Conservation (phyloP, 2,113 vertebrate species). For the Rhipidura dahli region DNA sequence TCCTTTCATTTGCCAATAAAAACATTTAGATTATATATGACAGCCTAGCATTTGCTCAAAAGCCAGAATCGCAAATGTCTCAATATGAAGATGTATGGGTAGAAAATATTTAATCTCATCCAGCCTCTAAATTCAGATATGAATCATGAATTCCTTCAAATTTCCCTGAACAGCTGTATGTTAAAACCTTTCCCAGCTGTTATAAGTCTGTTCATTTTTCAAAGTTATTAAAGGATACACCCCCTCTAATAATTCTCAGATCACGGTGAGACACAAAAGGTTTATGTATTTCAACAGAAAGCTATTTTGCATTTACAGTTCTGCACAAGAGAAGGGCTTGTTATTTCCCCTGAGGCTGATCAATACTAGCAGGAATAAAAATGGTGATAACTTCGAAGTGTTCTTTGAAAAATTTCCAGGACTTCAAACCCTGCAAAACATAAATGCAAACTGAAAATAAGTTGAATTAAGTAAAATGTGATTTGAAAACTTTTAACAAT, state of each 20-base stretch:
- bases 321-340: background rate
- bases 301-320: conserved; percentile 55
- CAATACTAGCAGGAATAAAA: conserved; percentile 40
- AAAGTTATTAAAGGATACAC: conserved; percentile 52
- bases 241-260: conserved; percentile 36
- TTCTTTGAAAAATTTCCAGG: conserved; percentile 36
- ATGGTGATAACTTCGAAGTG: background rate
- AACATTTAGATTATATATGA: background rate
- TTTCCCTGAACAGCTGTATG: conserved; percentile 27
- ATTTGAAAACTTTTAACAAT: background rate
- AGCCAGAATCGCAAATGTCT: background rate
- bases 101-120: conserved; percentile 39
- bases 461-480: background rate
- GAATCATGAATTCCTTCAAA: conserved; percentile 43
- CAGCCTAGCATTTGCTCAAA: background rate
- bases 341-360: conserved; percentile 57
- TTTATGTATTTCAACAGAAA: conserved; percentile 57
- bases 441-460: background rate
- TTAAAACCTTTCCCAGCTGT: conserved; percentile 37
- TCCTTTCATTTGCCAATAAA: conserved; percentile 30
- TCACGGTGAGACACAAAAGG: conserved; percentile 16
- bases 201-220: conserved; percentile 45
- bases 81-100: conserved; percentile 2
- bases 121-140: conserved; percentile 27
- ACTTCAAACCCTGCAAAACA: background rate